Base-by-base conservation (phyloP, 2,888 invertebrate genomes). In the Eucera pruinosa region DNA sequence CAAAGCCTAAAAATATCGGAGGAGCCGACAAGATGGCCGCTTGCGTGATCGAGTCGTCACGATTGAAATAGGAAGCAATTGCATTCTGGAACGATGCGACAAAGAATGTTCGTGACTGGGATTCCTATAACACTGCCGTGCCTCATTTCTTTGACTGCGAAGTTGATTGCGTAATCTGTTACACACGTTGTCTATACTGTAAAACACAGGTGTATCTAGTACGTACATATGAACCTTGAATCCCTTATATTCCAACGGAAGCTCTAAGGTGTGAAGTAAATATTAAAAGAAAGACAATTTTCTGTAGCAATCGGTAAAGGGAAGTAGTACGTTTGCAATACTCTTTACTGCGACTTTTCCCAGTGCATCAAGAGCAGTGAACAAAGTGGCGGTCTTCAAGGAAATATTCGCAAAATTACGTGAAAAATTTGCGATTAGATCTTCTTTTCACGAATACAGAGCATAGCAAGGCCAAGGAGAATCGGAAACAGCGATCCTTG, bases 131-230 rank as follows among this genome's bases (percentile, higher is more conserved):
- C 13, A n/a, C 18, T 27, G 27, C 20, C 55, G 72, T 72, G 65
- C 62, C 67, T 64, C 57, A 64, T 70, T 76, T 76, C 79, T 64
- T 69, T 39, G 55, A 55, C 69, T 76, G 76, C 60, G 80, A 77
- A 36, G 36, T 41, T 41, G 30, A 25, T 81, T 81, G 54, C 33
- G 62, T 55, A 81, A 79, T 43, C 4, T 36, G 48, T 79, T 81
- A 76, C 80, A 43, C 36, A 13, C 55, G 4, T 58, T 25, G 18
- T 9, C 13, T 47, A 55, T 55, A n/a, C 60, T 41, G 27, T 52
- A 65, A 43, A 64, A 27, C 15, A 33, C 1, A 5, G 6, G 13
- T 23, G n/a, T n/a, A n/a, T n/a, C n/a, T n/a, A n/a, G n/a, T 30
- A 25, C n/a, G 30, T 18, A n/a, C 36, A 11, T 61, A 13, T 43